phyloP scores from a whole-genome alignment of 2,888 invertebrate genomes.

The Teleiodes luculella region DNA sequence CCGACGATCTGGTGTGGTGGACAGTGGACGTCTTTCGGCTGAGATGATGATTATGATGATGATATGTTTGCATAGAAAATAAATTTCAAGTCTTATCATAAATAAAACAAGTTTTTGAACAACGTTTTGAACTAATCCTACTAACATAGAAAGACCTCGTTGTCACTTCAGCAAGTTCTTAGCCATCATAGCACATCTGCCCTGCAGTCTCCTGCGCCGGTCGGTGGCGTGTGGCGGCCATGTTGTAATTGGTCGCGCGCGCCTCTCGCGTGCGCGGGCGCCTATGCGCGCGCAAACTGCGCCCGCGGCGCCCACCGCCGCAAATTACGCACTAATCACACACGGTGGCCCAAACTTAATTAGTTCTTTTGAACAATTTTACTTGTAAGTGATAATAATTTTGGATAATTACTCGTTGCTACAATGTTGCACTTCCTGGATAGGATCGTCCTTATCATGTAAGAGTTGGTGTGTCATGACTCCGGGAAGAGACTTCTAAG shows the following conservation, averaged over 20 bases:
- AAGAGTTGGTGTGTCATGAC: too few relatives aligned
- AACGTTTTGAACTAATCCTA: too few relatives aligned
- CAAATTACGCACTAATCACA: conserved; percentile 63
- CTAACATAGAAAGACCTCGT: too few relatives aligned
- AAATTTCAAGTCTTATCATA: too few relatives aligned
- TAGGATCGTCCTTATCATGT: too few relatives aligned
- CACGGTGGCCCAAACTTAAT: conserved; percentile 57
- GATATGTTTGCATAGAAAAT: too few relatives aligned
- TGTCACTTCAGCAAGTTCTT: too few relatives aligned
- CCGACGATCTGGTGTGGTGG: too few relatives aligned
- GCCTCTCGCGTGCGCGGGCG: conserved; percentile 54
- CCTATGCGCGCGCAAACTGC: conserved; percentile 24
- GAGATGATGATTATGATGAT: too few relatives aligned
- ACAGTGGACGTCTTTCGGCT: too few relatives aligned
- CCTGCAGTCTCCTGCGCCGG: not conserved
- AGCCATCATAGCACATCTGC: not conserved
- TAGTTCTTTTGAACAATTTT: conserved; percentile 62
- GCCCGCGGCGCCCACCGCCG: conserved; percentile 45
- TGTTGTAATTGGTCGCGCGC: conserved; percentile 52
- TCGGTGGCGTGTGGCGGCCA: conserved; percentile 39
- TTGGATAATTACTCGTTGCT: not conserved
- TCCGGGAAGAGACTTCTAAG: too few relatives aligned
- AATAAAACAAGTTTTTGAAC: too few relatives aligned
- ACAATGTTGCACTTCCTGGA: conserved; percentile 10
- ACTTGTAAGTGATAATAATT: conserved; percentile 43